Evolutionary conservation across 1,140 invertebrate genomes (phyloP).

Genomic region (Calephelis virginiensis): DNA sequence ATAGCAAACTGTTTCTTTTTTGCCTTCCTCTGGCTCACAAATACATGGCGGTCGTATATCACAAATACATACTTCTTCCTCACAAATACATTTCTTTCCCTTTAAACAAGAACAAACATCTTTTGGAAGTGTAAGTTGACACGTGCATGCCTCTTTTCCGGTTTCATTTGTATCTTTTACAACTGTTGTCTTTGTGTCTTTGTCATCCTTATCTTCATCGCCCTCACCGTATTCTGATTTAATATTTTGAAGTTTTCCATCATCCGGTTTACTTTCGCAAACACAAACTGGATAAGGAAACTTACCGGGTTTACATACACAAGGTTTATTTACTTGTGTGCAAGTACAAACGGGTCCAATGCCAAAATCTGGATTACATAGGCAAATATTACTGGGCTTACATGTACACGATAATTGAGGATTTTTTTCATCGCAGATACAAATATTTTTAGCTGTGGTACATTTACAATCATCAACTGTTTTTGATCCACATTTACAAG

Average conservation of each 20-base stretch:
- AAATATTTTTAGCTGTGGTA: slow-evolving; percentile 46
- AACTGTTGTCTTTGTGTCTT: slow-evolving; percentile 22
- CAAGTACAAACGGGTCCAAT: slow-evolving; percentile 49
- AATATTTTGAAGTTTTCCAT: not conserved
- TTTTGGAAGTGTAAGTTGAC: slow-evolving; percentile 47
- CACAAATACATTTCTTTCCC: slow-evolving; percentile 50
- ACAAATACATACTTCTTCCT: slow-evolving; percentile 46
- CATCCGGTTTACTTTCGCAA: slow-evolving; percentile 39
- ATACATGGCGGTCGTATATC: slow-evolving; percentile 45
- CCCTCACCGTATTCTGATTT: slow-evolving; percentile 24
- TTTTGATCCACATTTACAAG: slow-evolving; percentile 58
- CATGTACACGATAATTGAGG: slow-evolving; percentile 47
- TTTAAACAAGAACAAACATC: slow-evolving; percentile 46
- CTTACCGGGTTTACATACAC: slow-evolving; percentile 46
- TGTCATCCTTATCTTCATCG: slow-evolving; percentile 23
- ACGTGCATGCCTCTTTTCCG: slow-evolving; percentile 43
- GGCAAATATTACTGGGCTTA: slow-evolving; percentile 45
- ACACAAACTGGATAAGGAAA: slow-evolving; percentile 52
- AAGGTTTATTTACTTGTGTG: slow-evolving; percentile 51
- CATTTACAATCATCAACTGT: slow-evolving; percentile 47
- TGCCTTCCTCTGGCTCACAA: slow-evolving; percentile 39
- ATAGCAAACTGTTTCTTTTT: slow-evolving; percentile 35
- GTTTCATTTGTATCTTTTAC: slow-evolving; percentile 20
- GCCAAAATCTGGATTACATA: slow-evolving; percentile 48
- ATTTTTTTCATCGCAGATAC: slow-evolving; percentile 47